phyloP scores from a whole-genome alignment of 2,888 invertebrate genomes.

The Carterocephalus palaemon region DNA sequence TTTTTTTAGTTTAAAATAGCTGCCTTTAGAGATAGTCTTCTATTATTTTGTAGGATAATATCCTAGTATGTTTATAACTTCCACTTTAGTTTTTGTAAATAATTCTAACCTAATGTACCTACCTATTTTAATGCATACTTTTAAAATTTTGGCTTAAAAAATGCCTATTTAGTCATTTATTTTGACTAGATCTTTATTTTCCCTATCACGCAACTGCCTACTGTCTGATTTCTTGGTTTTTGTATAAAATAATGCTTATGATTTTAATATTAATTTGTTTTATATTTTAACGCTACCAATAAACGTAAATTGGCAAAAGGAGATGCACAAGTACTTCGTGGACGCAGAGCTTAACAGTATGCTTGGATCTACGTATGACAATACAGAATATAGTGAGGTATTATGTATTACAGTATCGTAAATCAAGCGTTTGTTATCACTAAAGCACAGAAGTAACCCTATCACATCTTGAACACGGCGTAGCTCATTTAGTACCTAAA shows the following conservation, averaged over 20 bases:
- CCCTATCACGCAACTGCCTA: slow-evolving; percentile 6
- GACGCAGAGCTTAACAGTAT: slow-evolving; percentile 89
- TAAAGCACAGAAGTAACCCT: slow-evolving; percentile 17
- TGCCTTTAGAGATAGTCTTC: no score
- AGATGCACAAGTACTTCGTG: slow-evolving; percentile 89
- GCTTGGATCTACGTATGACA: slow-evolving; percentile 82
- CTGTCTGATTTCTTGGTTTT: slow-evolving; percentile 6
- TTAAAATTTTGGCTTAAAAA: no score
- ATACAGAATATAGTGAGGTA: slow-evolving; percentile 74
- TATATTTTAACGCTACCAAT: slow-evolving; percentile 74
- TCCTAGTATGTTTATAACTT: no score
- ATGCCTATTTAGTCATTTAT: no score
- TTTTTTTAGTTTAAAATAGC: no score
- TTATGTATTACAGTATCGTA: slow-evolving; percentile 21
- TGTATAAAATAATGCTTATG: slow-evolving; percentile 29
- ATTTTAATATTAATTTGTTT: slow-evolving; percentile 58
- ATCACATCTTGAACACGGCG: slow-evolving; percentile 15
- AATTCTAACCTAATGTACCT: no score
- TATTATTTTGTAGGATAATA: no score
- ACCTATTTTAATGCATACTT: no score
- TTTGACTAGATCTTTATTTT: slow-evolving; percentile 13
- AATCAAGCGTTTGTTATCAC: slow-evolving; percentile 17
- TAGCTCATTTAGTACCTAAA: slow-evolving; percentile 8
- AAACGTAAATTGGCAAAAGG: slow-evolving; percentile 80
- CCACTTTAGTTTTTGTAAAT: no score